A percentile compares a stretch with the other conserved stretches of the same genome.
These are phyloP conservation scores for Nasonia oneida DNA, from an alignment of 2,888 invertebrate species.

Conservation along the genomic window DNA sequence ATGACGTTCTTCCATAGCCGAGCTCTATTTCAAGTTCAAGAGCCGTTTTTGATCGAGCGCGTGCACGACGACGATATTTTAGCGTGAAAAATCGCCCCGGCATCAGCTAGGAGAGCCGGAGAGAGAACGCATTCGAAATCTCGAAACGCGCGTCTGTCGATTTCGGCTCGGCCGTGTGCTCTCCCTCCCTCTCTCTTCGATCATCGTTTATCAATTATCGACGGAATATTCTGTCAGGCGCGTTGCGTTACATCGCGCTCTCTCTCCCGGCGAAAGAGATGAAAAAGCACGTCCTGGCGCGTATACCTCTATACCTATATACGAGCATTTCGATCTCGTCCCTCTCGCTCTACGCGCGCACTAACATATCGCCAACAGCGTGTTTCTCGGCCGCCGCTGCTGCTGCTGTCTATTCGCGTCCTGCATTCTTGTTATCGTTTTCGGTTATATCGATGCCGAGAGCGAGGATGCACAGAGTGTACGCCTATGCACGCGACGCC, in stretches of 20 bases:
- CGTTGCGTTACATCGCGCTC: conserved; percentile 53
- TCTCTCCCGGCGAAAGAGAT: conserved; percentile 30
- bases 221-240: conserved; percentile 61
- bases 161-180: conserved; percentile 7
- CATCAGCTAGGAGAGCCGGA: not conserved
- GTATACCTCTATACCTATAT: not conserved
- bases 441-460: conserved; percentile 56
- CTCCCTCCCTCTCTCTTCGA: conserved; percentile 43
- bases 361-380: not conserved
- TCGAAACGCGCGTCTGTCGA: conserved; percentile 33
- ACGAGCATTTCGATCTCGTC: not conserved
- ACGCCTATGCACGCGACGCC: not conserved
- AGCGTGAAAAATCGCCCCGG: conserved; percentile 33
- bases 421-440: conserved; percentile 63
- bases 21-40: conserved; percentile 56
- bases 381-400: conserved; percentile 21
- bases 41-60: conserved; percentile 28
- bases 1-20: not conserved
- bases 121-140: conserved; percentile 37
- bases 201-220: conserved; percentile 64
- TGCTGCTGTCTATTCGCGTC: conserved; percentile 47
- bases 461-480: not conserved
- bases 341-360: not conserved
- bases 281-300: conserved; percentile 53
- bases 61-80: conserved; percentile 20